These are phyloP conservation scores for Chymomyza amoena DNA, from an alignment of 2,888 invertebrate genomes.

Conservation along the genomic window DNA sequence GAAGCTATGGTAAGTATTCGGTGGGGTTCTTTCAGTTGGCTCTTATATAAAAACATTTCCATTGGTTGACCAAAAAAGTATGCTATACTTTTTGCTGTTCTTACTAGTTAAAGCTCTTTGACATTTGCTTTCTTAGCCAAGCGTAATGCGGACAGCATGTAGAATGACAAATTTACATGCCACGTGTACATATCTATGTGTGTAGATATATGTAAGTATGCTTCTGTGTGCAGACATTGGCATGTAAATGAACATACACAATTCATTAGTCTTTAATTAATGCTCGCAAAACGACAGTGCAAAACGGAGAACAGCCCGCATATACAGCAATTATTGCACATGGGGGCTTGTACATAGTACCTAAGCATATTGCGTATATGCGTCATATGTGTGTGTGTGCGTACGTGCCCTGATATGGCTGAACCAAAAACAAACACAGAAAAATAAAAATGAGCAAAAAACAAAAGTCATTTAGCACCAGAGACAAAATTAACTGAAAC, in stretches of 20 bases:
- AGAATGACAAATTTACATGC: background rate
- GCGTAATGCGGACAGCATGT: conserved; percentile 56
- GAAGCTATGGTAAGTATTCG: no score
- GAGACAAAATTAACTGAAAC: background rate
- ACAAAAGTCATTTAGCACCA: conserved; percentile 9
- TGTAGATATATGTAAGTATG: conserved; percentile 25
- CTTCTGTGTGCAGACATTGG: background rate
- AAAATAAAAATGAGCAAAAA: background rate
- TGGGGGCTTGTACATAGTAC: background rate
- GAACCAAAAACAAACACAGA: background rate
- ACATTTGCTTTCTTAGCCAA: background rate
- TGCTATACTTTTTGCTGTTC: conserved; percentile 32
- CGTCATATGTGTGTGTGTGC: background rate
- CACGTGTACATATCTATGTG: background rate
- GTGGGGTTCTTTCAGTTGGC: no score
- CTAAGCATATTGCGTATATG: background rate
- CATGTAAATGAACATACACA: background rate
- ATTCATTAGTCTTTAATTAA: conserved; percentile 57
- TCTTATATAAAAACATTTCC: background rate
- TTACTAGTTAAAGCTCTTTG: background rate
- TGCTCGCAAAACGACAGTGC: conserved; percentile 33
- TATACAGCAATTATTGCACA: background rate
- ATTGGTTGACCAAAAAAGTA: conserved; percentile 36
- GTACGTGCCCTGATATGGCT: background rate
- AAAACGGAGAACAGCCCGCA: conserved; percentile 10